A percentile compares a stretch with the other conserved stretches of the same genome.
phyloP scores from a whole-genome alignment of 2,888 invertebrate species.

The Latrodectus hesperus region DNA sequence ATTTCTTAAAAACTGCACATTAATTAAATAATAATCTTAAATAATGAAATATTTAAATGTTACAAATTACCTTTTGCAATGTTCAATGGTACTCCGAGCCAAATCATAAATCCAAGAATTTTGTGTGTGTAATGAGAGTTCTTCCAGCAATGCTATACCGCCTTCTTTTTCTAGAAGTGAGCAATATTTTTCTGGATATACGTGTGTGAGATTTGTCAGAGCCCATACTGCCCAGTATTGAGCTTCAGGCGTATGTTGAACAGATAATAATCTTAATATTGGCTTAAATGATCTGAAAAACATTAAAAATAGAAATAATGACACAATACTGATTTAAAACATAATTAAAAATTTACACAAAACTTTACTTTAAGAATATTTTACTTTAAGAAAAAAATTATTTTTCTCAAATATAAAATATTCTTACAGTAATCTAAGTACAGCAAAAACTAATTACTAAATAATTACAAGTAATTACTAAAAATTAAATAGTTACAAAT shows the following conservation, averaged over 20 bases:
- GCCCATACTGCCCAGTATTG: constrained; percentile 99
- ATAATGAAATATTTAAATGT: too few species aligned
- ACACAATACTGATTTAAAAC: neutral
- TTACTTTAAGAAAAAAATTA: too few species aligned
- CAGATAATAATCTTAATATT: constrained; percentile 85
- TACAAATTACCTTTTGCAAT: constrained; percentile 50
- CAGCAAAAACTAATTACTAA: too few species aligned
- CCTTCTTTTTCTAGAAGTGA: constrained; percentile 88
- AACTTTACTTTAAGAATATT: too few species aligned
- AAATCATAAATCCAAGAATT: constrained; percentile 69
- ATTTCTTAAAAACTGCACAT: too few species aligned
- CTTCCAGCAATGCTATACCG: constrained; percentile 84
- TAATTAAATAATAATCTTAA: too few species aligned
- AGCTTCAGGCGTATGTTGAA: constrained; percentile 90
- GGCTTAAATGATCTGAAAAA: constrained; percentile 88
- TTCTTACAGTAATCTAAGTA: too few species aligned
- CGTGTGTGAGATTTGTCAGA: constrained; percentile 93
- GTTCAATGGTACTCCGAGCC: constrained; percentile 62
- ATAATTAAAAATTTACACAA: too few species aligned
- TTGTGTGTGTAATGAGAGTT: constrained; percentile 72
- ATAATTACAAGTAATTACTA: too few species aligned
- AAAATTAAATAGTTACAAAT: too few species aligned
- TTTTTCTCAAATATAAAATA: too few species aligned
- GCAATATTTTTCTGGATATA: constrained; percentile 95
- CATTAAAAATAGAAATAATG: neutral